Evolutionary conservation across 92 coral and sea anemone species (phyloP), one percentile per base, ranked within the genome.

Genomic region (Palythoa grandiflora): DNA sequence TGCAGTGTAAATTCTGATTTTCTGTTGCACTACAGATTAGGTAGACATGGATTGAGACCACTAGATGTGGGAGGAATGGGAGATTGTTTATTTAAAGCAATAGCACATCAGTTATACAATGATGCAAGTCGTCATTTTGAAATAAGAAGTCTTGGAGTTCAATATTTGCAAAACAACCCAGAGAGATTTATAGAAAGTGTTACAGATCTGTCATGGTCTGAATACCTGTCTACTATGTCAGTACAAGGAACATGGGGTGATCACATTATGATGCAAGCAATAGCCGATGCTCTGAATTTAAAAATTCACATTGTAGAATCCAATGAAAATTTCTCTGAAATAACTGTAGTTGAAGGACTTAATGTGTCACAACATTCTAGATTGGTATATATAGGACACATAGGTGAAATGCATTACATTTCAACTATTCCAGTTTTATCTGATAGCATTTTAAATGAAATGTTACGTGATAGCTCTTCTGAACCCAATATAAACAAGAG

Each of bases 1-100:
- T 68, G 73, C 73, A 68, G 73, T 68, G 73, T 68, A 68, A 68
- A 68, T 59, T 59, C 66, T 59, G 66, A 59, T 59, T 59, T 59
- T 59, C 66, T 59, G 66, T 59, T 59, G 66, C 66, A 59, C 66
- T 59, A 59, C 66, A 59, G 66, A 59, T 59, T 59, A 59, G 66
- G 66, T 59, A 59, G 66, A 59, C 66, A 59, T 59, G 66, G 66
- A 59, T 59, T 59, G 66, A 59, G 66, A 59, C 66, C 66, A 59
- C 66, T 59, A 59, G 66, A 59, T 59, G 66, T 59, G 66, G 66
- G 66, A 59, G 66, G 66, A 59, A 59, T 59, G 66, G 66, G 66
- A 59, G 66, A 59, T 59, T 59, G 66, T 59, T 59, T 59, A 59
- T 59, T 59, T 59, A 59, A 59, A 59, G 66, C 66, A 59, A 59